A percentile compares a stretch with the other conserved stretches of the same genome.
These are phyloP conservation scores for Diloba caeruleocephala DNA, from an alignment of 2,888 invertebrate genomes.

Conservation along the genomic window DNA sequence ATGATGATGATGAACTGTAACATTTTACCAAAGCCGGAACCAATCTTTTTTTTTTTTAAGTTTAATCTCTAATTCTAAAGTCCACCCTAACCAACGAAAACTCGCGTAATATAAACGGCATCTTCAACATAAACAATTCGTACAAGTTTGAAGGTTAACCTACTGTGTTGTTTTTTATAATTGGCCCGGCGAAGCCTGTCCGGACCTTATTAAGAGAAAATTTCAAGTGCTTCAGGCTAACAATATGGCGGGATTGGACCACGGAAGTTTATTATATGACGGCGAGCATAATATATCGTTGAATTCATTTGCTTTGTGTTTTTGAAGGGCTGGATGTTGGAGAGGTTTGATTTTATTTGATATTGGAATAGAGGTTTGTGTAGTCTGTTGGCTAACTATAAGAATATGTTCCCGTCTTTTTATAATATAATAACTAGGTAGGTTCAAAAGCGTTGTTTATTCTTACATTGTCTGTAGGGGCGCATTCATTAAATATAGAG, in stretches of 20 bases:
- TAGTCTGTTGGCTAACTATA: too few relatives aligned
- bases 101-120: conserved; percentile 14
- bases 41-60: too few relatives aligned
- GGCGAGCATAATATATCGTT: conserved; percentile 24
- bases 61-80: conserved; percentile 5
- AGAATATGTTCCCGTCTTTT: too few relatives aligned
- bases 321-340: conserved; percentile 32
- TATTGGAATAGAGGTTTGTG: conserved; percentile 33
- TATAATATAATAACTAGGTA: too few relatives aligned
- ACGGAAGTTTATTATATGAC: conserved; percentile 39
- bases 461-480: too few relatives aligned
- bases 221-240: conserved; percentile 64
- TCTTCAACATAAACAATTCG: conserved; percentile 39
- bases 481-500: too few relatives aligned
- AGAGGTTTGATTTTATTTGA: conserved; percentile 10
- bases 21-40: too few relatives aligned
- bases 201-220: conserved; percentile 69
- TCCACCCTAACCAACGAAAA: conserved; percentile 6
- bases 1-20: too few relatives aligned
- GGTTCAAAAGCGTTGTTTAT: too few relatives aligned
- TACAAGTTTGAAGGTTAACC: conserved; percentile 30
- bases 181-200: conserved; percentile 64
- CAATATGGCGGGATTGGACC: conserved; percentile 42
- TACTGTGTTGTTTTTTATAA: conserved; percentile 71
- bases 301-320: conserved; percentile 44